These are phyloP conservation scores for Stigmatopora nigra DNA, from an alignment of 2,113 vertebrate species.

Conservation along the genomic window DNA sequence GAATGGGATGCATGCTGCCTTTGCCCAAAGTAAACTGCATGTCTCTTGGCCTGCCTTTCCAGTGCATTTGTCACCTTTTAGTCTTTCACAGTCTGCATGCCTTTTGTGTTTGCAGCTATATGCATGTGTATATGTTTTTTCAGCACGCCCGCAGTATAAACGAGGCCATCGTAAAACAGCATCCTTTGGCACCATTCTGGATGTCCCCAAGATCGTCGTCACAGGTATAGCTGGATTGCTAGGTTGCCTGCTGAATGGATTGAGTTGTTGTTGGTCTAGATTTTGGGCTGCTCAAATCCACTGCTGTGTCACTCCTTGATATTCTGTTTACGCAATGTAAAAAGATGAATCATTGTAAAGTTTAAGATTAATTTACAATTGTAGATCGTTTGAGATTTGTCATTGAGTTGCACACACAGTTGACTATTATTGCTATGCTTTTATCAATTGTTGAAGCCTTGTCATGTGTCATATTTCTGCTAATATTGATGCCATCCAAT, in stretches of 20 bases:
- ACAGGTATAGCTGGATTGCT: constrained; percentile 84
- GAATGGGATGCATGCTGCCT: constrained; percentile 49
- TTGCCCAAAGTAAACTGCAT: constrained; percentile 53
- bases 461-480: constrained; percentile 27
- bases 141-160: constrained; percentile 91
- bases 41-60: constrained; percentile 33
- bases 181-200: constrained; percentile 99
- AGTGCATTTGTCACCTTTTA: constrained; percentile 54
- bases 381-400: background rate
- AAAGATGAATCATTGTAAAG: background rate
- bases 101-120: constrained; percentile 75
- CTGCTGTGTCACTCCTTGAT: constrained; percentile 78
- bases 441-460: constrained; percentile 11
- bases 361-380: background rate
- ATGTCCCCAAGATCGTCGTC: constrained; percentile 98
- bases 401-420: constrained; percentile 49
- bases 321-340: background rate
- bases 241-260: constrained; percentile 46
- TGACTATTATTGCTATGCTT: constrained; percentile 23
- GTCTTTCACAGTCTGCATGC: constrained; percentile 79
- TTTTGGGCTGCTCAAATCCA: constrained; percentile 30
- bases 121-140: constrained; percentile 85
- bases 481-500: background rate
- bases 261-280: constrained; percentile 33
- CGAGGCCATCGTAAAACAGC: constrained; percentile 99